phyloP scores from a whole-genome alignment of 2,113 vertebrate genomes.

The Aspiorhynchus laticeps region DNA sequence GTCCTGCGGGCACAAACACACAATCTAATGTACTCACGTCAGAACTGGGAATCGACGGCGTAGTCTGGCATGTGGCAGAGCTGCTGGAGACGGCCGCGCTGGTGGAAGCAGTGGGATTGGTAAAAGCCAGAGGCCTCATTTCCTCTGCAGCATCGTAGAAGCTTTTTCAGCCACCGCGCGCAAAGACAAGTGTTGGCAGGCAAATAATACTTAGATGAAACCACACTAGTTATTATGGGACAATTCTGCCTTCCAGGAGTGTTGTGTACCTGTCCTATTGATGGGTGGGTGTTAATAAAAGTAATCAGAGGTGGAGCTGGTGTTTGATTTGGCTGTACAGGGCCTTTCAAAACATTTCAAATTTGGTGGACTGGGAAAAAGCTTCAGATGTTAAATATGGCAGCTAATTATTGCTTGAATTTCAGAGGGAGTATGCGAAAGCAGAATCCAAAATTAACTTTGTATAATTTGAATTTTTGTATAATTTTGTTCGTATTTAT shows the following conservation, averaged over 20 bases:
- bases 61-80: conserved; percentile 57
- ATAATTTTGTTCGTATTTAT: background rate
- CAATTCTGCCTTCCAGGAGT: conserved; percentile 56
- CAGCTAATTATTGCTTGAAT: conserved; percentile 52
- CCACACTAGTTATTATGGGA: conserved; percentile 63
- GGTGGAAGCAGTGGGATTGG: conserved; percentile 43
- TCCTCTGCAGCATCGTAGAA: conserved; percentile 10
- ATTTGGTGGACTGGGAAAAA: conserved; percentile 43
- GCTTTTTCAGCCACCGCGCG: conserved; percentile 14
- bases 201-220: conserved; percentile 47
- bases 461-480: background rate
- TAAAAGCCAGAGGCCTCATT: conserved; percentile 51
- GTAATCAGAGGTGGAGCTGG: conserved; percentile 25
- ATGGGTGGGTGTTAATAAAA: conserved; percentile 48
- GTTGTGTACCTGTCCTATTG: conserved; percentile 43
- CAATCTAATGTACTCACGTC: conserved; percentile 78
- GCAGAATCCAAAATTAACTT: background rate
- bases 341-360: conserved; percentile 46
- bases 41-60: conserved; percentile 69
- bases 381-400: conserved; percentile 46
- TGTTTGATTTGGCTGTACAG: background rate
- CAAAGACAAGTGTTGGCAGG: conserved; percentile 33
- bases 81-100: conserved; percentile 35
- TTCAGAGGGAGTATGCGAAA: conserved; percentile 33
- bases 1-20: conserved; percentile 81